These are phyloP conservation scores for Drosophila santomea DNA, from an alignment of 1,140 invertebrate species.

Conservation along the genomic window DNA sequence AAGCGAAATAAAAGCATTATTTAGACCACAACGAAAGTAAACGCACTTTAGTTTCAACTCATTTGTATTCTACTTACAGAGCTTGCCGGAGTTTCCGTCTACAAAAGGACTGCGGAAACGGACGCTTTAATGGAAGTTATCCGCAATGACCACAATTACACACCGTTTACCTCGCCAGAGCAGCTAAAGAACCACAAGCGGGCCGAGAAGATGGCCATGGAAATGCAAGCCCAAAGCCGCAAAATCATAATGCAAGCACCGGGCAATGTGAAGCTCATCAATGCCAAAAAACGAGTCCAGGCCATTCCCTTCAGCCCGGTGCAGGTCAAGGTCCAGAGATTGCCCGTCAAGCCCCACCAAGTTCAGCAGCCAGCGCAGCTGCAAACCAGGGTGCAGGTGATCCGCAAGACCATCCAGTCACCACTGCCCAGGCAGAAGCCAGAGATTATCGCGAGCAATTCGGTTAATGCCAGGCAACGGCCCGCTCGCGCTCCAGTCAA, in stretches of 20 bases:
- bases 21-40: background rate
- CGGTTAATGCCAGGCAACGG: slow-evolving; percentile 12
- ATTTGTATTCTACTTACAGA: slow-evolving; percentile 69
- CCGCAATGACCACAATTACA: slow-evolving; percentile 89
- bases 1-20: background rate
- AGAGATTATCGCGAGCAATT: slow-evolving; percentile 21
- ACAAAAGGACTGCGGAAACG: slow-evolving; percentile 64
- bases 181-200: slow-evolving; percentile 82
- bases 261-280: slow-evolving; percentile 54
- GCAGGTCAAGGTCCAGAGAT: slow-evolving; percentile 34
- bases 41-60: background rate
- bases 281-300: slow-evolving; percentile 53
- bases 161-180: slow-evolving; percentile 86
- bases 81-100: slow-evolving; percentile 68
- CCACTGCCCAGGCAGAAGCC: slow-evolving; percentile 38
- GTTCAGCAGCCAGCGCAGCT: slow-evolving; percentile 5
- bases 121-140: slow-evolving; percentile 85
- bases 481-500: slow-evolving; percentile 36
- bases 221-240: slow-evolving; percentile 55
- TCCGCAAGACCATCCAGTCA: slow-evolving; percentile 14
- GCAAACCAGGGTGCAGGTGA: slow-evolving; percentile 22
- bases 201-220: slow-evolving; percentile 59
- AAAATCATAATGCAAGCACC: slow-evolving; percentile 62
- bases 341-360: slow-evolving; percentile 14
- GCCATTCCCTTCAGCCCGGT: slow-evolving; percentile 29